Conservation (phyloP, 1,140 invertebrate species). For the Meteorus sp. region DNA sequence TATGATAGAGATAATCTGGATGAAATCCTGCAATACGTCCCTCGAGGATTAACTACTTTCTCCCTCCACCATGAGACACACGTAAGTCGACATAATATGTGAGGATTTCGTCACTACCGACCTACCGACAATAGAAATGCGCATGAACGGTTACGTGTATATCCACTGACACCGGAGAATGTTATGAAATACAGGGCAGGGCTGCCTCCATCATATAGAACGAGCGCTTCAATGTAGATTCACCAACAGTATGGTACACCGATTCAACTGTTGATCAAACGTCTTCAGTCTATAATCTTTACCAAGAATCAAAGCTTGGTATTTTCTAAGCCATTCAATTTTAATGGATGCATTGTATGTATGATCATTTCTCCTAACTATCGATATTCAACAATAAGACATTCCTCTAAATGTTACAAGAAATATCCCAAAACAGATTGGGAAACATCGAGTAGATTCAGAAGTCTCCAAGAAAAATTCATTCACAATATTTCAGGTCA, state of each 20-base stretch:
- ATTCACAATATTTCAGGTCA: too few relatives aligned
- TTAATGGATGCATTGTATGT: neutral
- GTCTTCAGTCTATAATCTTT: slow-evolving; percentile 14
- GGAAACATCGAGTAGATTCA: too few relatives aligned
- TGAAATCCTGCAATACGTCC: slow-evolving; percentile 12
- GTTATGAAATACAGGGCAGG: slow-evolving; percentile 44
- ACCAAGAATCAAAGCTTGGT: slow-evolving; percentile 18
- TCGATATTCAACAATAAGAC: neutral
- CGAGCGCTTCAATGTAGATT: slow-evolving; percentile 2
- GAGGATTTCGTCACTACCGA: slow-evolving; percentile 39
- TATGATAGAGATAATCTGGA: neutral
- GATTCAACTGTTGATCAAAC: slow-evolving; percentile 13
- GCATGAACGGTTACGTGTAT: slow-evolving; percentile 47
- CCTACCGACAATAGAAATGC: slow-evolving; percentile 45
- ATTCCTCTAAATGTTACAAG: too few relatives aligned
- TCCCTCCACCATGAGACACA: slow-evolving; percentile 25
- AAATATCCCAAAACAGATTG: too few relatives aligned
- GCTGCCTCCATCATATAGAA: slow-evolving; percentile 9
- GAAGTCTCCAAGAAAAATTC: too few relatives aligned
- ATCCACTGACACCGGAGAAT: slow-evolving; percentile 24
- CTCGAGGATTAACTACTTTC: slow-evolving; percentile 8
- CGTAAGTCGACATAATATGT: slow-evolving; percentile 33
- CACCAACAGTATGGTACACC: neutral
- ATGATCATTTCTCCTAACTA: neutral
- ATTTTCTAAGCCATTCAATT: slow-evolving; percentile 4